Evolutionary conservation across 2,888 invertebrate species (phyloP).

Genomic region (Rhingia campestris): DNA sequence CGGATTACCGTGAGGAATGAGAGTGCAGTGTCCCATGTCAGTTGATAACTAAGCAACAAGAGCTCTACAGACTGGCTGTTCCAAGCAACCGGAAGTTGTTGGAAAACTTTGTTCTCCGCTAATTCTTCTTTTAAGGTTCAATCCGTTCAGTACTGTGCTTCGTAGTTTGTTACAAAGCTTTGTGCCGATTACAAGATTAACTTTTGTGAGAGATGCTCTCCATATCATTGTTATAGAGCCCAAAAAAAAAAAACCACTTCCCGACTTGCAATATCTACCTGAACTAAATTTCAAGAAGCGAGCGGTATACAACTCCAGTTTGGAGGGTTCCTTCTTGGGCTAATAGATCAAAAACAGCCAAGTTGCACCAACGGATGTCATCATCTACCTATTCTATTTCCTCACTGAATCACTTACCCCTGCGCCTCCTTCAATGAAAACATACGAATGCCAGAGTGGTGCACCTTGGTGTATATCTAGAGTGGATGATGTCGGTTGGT

Average conservation of each 20-base stretch:
- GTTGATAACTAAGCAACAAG: not conserved
- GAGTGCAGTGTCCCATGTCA: not conserved
- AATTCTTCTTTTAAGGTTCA: slow-evolving; percentile 1
- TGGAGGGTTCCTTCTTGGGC: slow-evolving; percentile 9
- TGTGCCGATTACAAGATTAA: slow-evolving; percentile 44
- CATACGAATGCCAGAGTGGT: not conserved
- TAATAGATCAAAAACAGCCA: slow-evolving; percentile 48
- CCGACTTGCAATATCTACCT: slow-evolving; percentile 15
- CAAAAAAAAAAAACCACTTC: not conserved
- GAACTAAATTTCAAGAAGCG: slow-evolving; percentile 21
- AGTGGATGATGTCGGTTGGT: slow-evolving; percentile 10
- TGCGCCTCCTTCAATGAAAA: not conserved
- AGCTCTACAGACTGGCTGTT: not conserved
- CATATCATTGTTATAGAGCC: slow-evolving; percentile 13
- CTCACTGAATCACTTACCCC: not conserved
- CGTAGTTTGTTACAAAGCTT: not conserved
- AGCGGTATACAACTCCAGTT: not conserved
- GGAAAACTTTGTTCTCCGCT: slow-evolving; percentile 4
- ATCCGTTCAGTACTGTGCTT: not conserved
- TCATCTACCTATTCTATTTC: not conserved
- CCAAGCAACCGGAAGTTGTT: slow-evolving; percentile 20
- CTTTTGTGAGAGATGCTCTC: slow-evolving; percentile 28
- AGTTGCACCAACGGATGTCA: slow-evolving; percentile 17
- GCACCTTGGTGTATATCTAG: not conserved
- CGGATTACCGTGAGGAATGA: slow-evolving; percentile 17